phyloP scores from a whole-genome alignment of 2,888 invertebrate species.

The Habrosyne pyritoides region DNA sequence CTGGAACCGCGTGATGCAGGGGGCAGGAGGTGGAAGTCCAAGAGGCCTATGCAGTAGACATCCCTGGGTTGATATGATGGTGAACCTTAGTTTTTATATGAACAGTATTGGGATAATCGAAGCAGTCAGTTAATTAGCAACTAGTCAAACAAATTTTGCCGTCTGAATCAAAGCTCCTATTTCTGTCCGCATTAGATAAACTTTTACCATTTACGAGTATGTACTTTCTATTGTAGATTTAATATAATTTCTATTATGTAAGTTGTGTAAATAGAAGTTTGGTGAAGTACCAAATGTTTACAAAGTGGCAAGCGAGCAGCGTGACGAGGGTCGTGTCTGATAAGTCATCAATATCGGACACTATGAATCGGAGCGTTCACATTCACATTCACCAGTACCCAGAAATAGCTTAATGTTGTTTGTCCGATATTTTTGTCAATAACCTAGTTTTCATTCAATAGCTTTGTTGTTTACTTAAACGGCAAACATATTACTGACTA shows the following conservation, averaged over 20 bases:
- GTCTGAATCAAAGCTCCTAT: too few species aligned
- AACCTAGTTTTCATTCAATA: constrained; percentile 16
- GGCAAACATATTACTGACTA: background rate
- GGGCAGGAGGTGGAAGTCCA: too few species aligned
- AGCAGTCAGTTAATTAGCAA: too few species aligned
- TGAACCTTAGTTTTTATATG: too few species aligned
- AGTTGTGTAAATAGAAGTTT: background rate
- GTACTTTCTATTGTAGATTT: background rate
- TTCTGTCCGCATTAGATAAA: background rate
- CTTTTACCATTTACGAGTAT: background rate
- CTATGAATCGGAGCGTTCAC: constrained; percentile 25
- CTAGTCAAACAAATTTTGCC: too few species aligned
- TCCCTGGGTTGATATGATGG: too few species aligned
- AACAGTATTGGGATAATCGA: too few species aligned
- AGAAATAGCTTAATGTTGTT: constrained; percentile 26
- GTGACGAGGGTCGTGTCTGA: constrained; percentile 25
- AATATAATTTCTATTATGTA: background rate
- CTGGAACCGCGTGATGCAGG: too few species aligned
- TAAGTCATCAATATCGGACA: constrained; percentile 20
- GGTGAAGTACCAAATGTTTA: background rate
- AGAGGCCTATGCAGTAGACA: too few species aligned
- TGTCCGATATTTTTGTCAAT: constrained; percentile 10
- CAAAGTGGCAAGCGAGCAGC: constrained; percentile 8
- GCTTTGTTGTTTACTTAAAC: background rate
- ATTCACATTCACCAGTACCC: constrained; percentile 16